Percentiles rank a stretch among this genome's conserved stretches.
phyloP scores from a whole-genome alignment of 2,888 invertebrate species.

The Agrilus biguttatus region DNA sequence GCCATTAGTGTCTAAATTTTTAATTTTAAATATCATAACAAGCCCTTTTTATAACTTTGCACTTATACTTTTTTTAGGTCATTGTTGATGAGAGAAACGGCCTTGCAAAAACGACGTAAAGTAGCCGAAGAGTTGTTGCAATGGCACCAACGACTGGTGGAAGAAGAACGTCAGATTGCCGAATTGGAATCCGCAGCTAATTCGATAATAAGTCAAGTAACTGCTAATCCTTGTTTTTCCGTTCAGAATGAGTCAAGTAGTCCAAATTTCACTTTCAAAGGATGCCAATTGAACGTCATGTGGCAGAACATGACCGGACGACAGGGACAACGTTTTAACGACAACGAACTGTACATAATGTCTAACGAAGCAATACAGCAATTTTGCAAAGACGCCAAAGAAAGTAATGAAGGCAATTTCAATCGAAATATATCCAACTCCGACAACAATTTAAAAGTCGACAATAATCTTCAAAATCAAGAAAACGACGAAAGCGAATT shows the following conservation, averaged over 20 bases:
- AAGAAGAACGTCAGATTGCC: conserved; percentile 36
- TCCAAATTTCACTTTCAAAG: conserved; percentile 18
- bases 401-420: conserved; percentile 2
- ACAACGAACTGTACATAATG: conserved; percentile 26
- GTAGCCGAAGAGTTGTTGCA: conserved; percentile 35
- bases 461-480: too few species aligned
- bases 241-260: not conserved
- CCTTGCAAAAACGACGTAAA: conserved; percentile 32
- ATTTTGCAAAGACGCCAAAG: conserved; percentile 31
- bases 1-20: too few species aligned
- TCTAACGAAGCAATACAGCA: conserved; percentile 29
- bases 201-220: conserved; percentile 20
- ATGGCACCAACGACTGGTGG: conserved; percentile 38
- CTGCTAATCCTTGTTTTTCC: conserved; percentile 7
- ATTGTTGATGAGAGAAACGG: conserved; percentile 34
- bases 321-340: conserved; percentile 27
- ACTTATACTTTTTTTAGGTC: conserved; percentile 17
- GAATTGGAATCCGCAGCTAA: conserved; percentile 33
- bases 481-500: too few species aligned
- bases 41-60: too few species aligned
- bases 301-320: conserved; percentile 33
- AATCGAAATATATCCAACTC: too few species aligned
- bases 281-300: conserved; percentile 30
- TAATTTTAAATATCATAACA: too few species aligned
- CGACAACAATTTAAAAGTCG: too few species aligned